Base-by-base conservation (phyloP, 2,797 vertebrate genomes). In the Hippoglossus hippoglossus region DNA sequence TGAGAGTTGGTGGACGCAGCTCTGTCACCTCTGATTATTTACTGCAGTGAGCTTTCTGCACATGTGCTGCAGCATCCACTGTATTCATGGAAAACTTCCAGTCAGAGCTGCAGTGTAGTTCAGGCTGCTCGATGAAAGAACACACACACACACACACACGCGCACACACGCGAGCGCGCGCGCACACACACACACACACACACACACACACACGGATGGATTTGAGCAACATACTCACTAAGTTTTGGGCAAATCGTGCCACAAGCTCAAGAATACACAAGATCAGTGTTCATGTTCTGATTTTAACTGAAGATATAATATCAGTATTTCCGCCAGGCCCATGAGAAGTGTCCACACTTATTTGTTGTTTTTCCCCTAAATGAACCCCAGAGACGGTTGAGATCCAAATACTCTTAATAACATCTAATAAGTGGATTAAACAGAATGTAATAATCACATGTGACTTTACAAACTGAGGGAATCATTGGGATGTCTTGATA, bases 51-150 rank as follows among this genome's bases (percentile, higher is more conserved):
- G 59, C 21, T 50, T 51, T 44, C 60, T 36, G 61, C 70, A 60
- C 4, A 9, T 60, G 57, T 31, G 31, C 52, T 61, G 80, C 79
- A 77, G 74, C 71, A 65, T 61, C 61, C 28, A 49, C 53, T 34
- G 44, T 47, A 39, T 4, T 13, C 50, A 72, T 81, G 75, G 67
- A 63, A 6, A 25, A 10, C 16, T 0, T 67, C 72, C 74, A 63
- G 51, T 50, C 36, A 34, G 2, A 79, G 21, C 76, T 75, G 76
- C 76, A 71, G 77, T 84, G 65, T 57, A 36, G 47, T 54, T 49
- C 16, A 53, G 31, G 8, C 9, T 34, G 31, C 31, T 34, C 2
- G 31, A 9, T 34, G 31, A 34, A 34, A 2, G 10, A 26, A 50
- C 34, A 53, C 67, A 70, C 21, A 54, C 24, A 68, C 44, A 63